These are phyloP conservation scores for Epinephelus coioides DNA, from an alignment of 2,797 vertebrate genomes.

Conservation along the genomic window DNA sequence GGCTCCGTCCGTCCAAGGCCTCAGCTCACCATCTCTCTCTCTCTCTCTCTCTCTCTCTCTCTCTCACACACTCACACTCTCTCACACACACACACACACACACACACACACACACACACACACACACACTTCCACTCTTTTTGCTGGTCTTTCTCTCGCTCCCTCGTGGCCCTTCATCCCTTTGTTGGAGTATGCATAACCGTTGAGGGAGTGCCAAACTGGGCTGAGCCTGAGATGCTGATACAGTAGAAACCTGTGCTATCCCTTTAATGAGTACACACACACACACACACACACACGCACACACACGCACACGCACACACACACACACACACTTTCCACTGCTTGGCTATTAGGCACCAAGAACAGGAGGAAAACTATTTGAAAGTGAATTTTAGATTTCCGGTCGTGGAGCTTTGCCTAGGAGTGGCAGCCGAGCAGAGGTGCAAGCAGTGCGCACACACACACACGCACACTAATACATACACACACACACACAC, in stretches of 20 bases:
- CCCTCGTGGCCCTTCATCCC: constrained; percentile 59
- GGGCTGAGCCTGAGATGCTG: constrained; percentile 84
- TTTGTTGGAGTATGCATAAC: constrained; percentile 72
- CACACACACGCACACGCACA: constrained; percentile 64
- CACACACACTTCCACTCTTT: constrained; percentile 30
- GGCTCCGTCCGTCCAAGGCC: constrained; percentile 67
- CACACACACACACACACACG: constrained; percentile 63
- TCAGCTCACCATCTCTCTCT: constrained; percentile 32
- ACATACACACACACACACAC: constrained; percentile 52
- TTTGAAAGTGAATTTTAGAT: constrained; percentile 93
- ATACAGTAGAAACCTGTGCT: constrained; percentile 84
- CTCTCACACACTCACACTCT: constrained; percentile 18
- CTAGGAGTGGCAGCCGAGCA: constrained; percentile 82
- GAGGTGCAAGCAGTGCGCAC: constrained; percentile 58
- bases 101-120: constrained; percentile 43
- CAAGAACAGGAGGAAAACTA: constrained; percentile 83
- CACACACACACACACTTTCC: constrained; percentile 63
- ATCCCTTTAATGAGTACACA: constrained; percentile 86
- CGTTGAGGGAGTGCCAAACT: constrained; percentile 77
- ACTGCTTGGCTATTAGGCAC: constrained; percentile 85
- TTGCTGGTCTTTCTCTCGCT: constrained; percentile 44
- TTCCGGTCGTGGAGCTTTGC: constrained; percentile 85
- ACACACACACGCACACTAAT: too few relatives aligned
- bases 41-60: neutral
- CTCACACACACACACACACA: constrained; percentile 34